Percentiles rank a stretch among this genome's conserved stretches.
Conservation (phyloP, 2,113 vertebrate genomes). For the Sphaerodactylus townsendi region DNA sequence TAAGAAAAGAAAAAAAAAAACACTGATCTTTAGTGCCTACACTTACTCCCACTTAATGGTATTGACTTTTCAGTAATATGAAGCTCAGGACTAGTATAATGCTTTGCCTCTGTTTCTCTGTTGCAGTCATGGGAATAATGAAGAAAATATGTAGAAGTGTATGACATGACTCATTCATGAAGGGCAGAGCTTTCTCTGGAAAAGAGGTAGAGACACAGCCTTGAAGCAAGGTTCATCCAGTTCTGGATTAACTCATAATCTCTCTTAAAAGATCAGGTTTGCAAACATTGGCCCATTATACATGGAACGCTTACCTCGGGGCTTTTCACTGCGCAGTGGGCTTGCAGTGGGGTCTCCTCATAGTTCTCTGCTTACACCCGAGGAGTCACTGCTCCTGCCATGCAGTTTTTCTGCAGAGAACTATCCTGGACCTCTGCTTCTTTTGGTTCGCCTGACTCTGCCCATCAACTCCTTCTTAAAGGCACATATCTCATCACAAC, state of each 20-base stretch:
- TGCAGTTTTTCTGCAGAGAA: too few species aligned
- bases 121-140: slow-evolving; percentile 36
- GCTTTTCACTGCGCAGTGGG: too few species aligned
- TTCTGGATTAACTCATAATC: background rate
- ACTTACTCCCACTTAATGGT: slow-evolving; percentile 29
- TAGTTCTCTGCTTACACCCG: too few species aligned
- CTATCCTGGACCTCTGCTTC: too few species aligned
- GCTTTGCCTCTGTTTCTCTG: slow-evolving; percentile 26
- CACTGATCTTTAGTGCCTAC: background rate
- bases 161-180: slow-evolving; percentile 34
- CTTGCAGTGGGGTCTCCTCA: too few species aligned
- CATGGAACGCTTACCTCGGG: too few species aligned
- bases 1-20: slow-evolving; percentile 3
- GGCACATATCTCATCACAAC: too few species aligned
- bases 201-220: slow-evolving; percentile 31
- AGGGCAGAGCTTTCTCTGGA: slow-evolving; percentile 15
- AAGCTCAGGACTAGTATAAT: slow-evolving; percentile 11
- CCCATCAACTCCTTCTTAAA: too few species aligned
- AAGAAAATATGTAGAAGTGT: background rate
- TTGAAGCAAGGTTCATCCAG: background rate
- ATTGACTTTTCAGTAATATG: slow-evolving; percentile 37
- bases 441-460: too few species aligned
- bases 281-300: too few species aligned
- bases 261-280: background rate
- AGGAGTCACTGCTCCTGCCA: too few species aligned